Percentiles rank a stretch among this genome's conserved stretches.
phyloP scores from a whole-genome alignment of 2,113 vertebrate species.

The Sceloporus undulatus region DNA sequence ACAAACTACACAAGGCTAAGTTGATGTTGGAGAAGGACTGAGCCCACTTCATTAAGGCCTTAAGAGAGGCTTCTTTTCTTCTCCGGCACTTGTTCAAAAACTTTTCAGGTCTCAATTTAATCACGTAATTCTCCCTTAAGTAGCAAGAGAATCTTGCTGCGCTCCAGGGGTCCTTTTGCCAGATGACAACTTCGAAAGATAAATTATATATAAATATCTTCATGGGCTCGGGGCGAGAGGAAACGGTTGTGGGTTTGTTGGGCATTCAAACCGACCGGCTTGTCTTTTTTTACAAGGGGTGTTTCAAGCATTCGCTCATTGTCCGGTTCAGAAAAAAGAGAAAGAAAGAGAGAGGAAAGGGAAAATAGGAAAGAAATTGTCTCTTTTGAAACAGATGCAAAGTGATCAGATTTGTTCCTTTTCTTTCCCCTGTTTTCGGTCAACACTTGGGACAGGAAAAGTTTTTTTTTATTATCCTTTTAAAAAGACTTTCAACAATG shows the following conservation, averaged over 20 bases:
- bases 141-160: slow-evolving; percentile 89
- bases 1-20: slow-evolving; percentile 95
- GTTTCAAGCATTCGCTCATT: neutral
- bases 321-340: too few species aligned
- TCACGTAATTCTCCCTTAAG: slow-evolving; percentile 94
- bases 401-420: slow-evolving; percentile 1
- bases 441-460: neutral
- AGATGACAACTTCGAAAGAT: slow-evolving; percentile 93
- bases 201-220: slow-evolving; percentile 94
- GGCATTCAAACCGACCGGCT: slow-evolving; percentile 68
- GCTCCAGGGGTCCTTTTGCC: slow-evolving; percentile 90
- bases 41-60: slow-evolving; percentile 98
- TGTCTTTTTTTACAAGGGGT: slow-evolving; percentile 57
- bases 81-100: slow-evolving; percentile 88
- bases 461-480: neutral
- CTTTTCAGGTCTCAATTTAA: slow-evolving; percentile 97
- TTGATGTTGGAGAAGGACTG: slow-evolving; percentile 94
- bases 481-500: neutral
- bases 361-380: neutral
- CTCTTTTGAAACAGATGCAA: slow-evolving; percentile 15
- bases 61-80: slow-evolving; percentile 95
- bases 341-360: neutral
- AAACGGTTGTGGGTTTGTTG: slow-evolving; percentile 73
- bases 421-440: slow-evolving; percentile 10
- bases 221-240: slow-evolving; percentile 72